A percentile compares a stretch with the other conserved stretches of the same genome.
These are phyloP conservation scores for Camelus dromedarius DNA, from an alignment of 2,113 vertebrate species.

Conservation along the genomic window DNA sequence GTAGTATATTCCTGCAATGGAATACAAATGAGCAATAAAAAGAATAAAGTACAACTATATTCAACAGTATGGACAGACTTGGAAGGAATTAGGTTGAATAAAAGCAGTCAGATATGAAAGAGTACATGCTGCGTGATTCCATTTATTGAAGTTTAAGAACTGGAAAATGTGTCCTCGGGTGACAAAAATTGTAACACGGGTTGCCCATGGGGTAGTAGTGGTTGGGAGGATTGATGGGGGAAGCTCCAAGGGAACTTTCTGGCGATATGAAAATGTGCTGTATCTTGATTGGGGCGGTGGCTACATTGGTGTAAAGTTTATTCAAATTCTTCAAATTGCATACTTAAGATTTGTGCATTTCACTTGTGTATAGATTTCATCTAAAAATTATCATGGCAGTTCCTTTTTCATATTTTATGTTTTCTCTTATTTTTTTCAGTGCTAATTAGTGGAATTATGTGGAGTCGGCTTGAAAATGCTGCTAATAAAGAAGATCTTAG, in stretches of 20 bases:
- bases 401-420: background rate
- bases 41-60: background rate
- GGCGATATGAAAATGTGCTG: background rate
- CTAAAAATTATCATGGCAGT: background rate
- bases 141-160: background rate
- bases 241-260: background rate
- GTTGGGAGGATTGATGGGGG: background rate
- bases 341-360: background rate
- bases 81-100: background rate
- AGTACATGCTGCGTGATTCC: background rate
- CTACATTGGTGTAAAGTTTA: background rate
- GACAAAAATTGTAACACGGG: background rate
- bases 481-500: background rate
- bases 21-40: background rate
- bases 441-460: background rate
- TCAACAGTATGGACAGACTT: background rate
- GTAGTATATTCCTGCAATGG: background rate
- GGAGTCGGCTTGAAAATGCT: background rate
- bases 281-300: background rate
- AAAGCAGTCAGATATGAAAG: background rate
- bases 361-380: background rate
- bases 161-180: background rate
- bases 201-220: background rate
- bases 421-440: background rate
- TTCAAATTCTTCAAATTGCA: background rate